Evolutionary conservation across 2,888 invertebrate species (phyloP).

Genomic region (Perizoma flavofasciatum): DNA sequence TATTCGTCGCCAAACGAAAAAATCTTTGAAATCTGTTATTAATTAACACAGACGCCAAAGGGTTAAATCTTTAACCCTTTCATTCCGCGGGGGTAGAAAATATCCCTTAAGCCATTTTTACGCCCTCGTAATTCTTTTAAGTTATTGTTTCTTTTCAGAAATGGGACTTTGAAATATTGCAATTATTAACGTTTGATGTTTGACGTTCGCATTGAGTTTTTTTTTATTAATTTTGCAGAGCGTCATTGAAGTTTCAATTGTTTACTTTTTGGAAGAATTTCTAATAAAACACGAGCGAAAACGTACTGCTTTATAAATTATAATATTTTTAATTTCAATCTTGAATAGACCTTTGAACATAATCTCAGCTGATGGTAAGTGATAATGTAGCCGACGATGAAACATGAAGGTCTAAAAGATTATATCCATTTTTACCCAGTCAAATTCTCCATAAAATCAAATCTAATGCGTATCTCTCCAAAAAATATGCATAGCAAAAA

Average conservation of each 20-base stretch:
- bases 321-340: neutral
- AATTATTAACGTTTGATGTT: constrained; percentile 77
- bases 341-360: no score
- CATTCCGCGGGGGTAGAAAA: constrained; percentile 59
- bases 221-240: constrained; percentile 12
- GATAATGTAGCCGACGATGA: no score
- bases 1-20: constrained; percentile 53
- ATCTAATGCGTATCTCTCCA: neutral
- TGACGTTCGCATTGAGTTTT: constrained; percentile 41
- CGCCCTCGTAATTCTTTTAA: constrained; percentile 71
- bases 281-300: no score
- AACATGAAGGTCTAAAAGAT: no score
- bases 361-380: no score
- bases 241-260: constrained; percentile 8
- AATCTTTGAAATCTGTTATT: constrained; percentile 68
- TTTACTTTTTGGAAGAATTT: neutral
- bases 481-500: neutral
- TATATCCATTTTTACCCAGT: no score
- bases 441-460: no score
- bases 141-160: constrained; percentile 77
- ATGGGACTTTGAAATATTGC: constrained; percentile 75
- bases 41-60: constrained; percentile 74
- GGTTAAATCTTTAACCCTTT: constrained; percentile 73
- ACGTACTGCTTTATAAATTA: neutral
- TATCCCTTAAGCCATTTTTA: constrained; percentile 66